phyloP scores from a whole-genome alignment of 2,888 invertebrate genomes.

The Noctua janthe region DNA sequence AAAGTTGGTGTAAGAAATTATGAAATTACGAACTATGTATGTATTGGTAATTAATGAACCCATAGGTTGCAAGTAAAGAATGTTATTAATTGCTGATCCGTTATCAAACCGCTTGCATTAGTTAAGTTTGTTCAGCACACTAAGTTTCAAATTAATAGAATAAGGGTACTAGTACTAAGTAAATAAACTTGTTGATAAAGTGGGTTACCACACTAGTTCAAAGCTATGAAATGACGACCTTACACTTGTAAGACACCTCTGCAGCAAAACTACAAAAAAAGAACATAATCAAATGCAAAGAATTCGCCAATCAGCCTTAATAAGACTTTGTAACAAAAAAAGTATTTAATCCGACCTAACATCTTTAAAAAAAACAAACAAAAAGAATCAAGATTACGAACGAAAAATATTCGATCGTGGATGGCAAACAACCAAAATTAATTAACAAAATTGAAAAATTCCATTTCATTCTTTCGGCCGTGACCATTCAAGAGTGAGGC shows the following conservation, averaged over 20 bases:
- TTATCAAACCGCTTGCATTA: neutral
- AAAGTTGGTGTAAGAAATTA: neutral
- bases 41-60: neutral
- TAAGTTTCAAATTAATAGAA: neutral
- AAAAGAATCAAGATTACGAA: slow-evolving; percentile 44
- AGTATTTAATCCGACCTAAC: slow-evolving; percentile 11
- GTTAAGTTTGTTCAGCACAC: neutral
- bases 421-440: slow-evolving; percentile 57
- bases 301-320: neutral
- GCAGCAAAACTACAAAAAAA: neutral
- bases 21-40: neutral
- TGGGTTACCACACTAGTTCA: neutral
- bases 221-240: neutral
- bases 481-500: slow-evolving; percentile 43
- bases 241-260: neutral
- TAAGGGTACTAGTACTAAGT: neutral
- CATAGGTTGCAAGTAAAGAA: neutral
- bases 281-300: neutral
- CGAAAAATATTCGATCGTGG: slow-evolving; percentile 43
- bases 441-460: slow-evolving; percentile 62
- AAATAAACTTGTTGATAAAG: neutral
- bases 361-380: slow-evolving; percentile 26
- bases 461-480: slow-evolving; percentile 51
- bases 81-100: neutral
- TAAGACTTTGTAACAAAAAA: slow-evolving; percentile 6